Base-by-base conservation (phyloP, 64 coral and sea anemone species). In the Stichodactyla helianthus region DNA sequence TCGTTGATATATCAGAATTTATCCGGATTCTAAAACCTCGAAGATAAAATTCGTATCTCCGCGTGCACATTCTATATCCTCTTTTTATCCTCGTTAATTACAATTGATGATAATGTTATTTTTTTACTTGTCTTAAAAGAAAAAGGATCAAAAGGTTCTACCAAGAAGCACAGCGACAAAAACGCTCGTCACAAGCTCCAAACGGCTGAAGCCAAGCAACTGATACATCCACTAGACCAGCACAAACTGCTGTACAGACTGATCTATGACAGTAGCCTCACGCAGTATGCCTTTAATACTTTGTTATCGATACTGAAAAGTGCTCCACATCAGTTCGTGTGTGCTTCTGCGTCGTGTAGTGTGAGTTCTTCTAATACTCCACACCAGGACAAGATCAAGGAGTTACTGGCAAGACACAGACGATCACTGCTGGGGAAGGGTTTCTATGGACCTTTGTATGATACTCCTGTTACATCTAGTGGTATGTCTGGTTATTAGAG, bases 321-420 rank as follows among this genome's bases (percentile, higher is more conserved):
- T 54, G 93, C 93, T 26, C 90, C 97, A 0, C 90, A 94, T 57
- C 97, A 99, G 88, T 99, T 99, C 53, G 93, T 94, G 12, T 99
- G 97, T 59, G 93, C 96, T 14, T 86, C 93, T 14, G 90, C 96
- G 7, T 79, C 97, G 0, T 92, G 90, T 15, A 99, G 97, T 28
- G 86, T 99, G 6, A 94, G 97, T 71, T 87, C 93, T 50, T 99
- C 97, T 3, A 93, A 93, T 64, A 94, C 93, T 14, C 97, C 97
- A 35, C 93, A 99, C 44, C 93, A 99, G 51, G 93, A 95, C 82
- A 89, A 92, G 62, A 99, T 99, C 56, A 99, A 95, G 85, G 97
- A 95, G 55, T 77, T 99, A 5, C 82, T 99, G 8, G 86, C 93
- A 18, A 87, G 97, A 44, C 97, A 99, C 59, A 77, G 93, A 56